These are phyloP conservation scores for Plusia festucae DNA, from an alignment of 2,888 invertebrate genomes.

Conservation along the genomic window DNA sequence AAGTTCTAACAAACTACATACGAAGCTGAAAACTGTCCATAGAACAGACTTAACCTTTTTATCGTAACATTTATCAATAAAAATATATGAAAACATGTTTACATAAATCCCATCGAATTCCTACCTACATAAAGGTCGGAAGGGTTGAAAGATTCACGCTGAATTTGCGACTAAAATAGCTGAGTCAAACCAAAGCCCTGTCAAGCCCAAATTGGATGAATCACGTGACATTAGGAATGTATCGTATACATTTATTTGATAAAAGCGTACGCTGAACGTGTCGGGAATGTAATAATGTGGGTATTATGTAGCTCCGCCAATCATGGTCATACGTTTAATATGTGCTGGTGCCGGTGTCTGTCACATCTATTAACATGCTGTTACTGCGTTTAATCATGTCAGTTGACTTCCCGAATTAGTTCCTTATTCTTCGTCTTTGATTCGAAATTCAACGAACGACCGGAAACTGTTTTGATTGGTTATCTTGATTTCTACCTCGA, in stretches of 20 bases:
- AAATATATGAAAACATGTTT: constrained; percentile 49
- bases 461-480: constrained; percentile 14
- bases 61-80: constrained; percentile 7
- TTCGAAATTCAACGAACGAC: constrained; percentile 33
- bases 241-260: constrained; percentile 82
- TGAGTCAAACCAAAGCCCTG: constrained; percentile 72
- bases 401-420: constrained; percentile 55
- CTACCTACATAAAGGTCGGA: constrained; percentile 47
- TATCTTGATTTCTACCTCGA: background rate
- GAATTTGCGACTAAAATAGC: constrained; percentile 67
- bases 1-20: background rate
- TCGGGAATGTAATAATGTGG: constrained; percentile 84
- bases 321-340: constrained; percentile 74
- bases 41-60: constrained; percentile 5
- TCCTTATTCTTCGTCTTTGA: constrained; percentile 43
- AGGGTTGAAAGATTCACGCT: constrained; percentile 59
- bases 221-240: constrained; percentile 78
- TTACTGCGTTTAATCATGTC: constrained; percentile 53
- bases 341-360: constrained; percentile 37
- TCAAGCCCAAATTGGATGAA: constrained; percentile 80
- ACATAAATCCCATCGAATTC: constrained; percentile 48
- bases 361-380: constrained; percentile 54
- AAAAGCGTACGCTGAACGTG: constrained; percentile 79
- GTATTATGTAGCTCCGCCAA: constrained; percentile 74
- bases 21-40: background rate